Evolutionary conservation across 2,888 invertebrate genomes (phyloP).

Genomic region (Sussaba pulchella): DNA sequence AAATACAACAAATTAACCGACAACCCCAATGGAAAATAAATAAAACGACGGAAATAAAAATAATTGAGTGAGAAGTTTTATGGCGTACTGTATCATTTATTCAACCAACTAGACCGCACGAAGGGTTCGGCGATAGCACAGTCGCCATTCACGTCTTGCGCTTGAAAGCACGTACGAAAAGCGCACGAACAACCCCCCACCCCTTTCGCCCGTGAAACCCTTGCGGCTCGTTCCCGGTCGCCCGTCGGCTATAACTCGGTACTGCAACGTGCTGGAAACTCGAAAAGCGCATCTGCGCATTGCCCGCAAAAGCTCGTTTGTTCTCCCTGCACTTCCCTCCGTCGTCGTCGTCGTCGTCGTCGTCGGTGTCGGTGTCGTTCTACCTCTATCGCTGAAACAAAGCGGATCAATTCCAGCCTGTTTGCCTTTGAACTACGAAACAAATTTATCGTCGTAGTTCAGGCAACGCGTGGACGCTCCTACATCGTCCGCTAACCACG

Average conservation of each 20-base stretch:
- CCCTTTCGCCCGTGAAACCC: not conserved
- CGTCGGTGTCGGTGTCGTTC: not conserved
- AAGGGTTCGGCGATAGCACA: slow-evolving; percentile 23
- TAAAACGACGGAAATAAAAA: not conserved
- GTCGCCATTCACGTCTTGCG: slow-evolving; percentile 28
- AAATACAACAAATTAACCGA: no score
- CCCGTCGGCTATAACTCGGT: slow-evolving; percentile 48
- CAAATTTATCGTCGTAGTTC: slow-evolving; percentile 72
- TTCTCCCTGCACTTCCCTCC: not conserved
- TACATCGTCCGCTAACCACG: not conserved
- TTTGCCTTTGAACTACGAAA: slow-evolving; percentile 73
- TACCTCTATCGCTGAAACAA: slow-evolving; percentile 59
- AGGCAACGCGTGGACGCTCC: slow-evolving; percentile 8
- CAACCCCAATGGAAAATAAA: not conserved
- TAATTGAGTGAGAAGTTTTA: slow-evolving; percentile 29
- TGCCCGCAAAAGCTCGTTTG: slow-evolving; percentile 18
- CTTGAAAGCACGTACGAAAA: slow-evolving; percentile 31
- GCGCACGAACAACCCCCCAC: slow-evolving; percentile 20
- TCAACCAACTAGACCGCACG: slow-evolving; percentile 27
- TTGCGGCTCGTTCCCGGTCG: slow-evolving; percentile 16
- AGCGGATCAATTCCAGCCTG: slow-evolving; percentile 76
- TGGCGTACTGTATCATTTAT: slow-evolving; percentile 20
- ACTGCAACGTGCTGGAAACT: slow-evolving; percentile 47
- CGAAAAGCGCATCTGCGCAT: slow-evolving; percentile 29
- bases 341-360: not conserved